Base-by-base conservation (phyloP, 2,113 vertebrate genomes). In the Pogonocichla stellata region DNA sequence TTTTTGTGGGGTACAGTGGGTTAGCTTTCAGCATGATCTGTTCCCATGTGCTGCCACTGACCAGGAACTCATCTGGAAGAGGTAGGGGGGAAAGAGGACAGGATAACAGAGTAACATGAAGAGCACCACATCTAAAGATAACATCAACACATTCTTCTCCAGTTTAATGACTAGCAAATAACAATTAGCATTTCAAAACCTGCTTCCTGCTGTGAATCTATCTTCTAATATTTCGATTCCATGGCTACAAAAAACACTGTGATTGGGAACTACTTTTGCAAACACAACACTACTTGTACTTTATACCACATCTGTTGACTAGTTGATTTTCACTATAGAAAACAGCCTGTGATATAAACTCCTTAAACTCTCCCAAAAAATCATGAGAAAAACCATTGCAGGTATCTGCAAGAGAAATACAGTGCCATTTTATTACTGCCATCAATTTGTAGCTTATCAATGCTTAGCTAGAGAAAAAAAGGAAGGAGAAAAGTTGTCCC, bases 1-100 rank as follows among this genome's bases (percentile, higher is more conserved):
- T 75, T 75, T 91, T 45, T 67, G 40, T 0, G 0, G 47, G 20
- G 40, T 67, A 62, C 18, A 9, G 0, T 42, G 33, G 42, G 47
- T 50, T 82, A 65, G 38, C 26, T 73, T 83, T 70, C 38, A 80
- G n/a, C 38, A 62, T 66, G 25, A 54, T 26, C 50, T 23, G 28
- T 16, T 89, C 51, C 73, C 3, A 10, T 14, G 43, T 31, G 28
- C 38, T 78, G 34, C 60, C 61, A 58, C 62, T 36, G 38, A 88
- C 26, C 29, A 69, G 73, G 42, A 79, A 43, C 1, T 17, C 12
- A 33, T 42, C 7, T 22, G 53, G 80, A 53, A 53, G 17, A 48
- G 3, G 22, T 2, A 14, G 45, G 15, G 15, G 16, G 28, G 31
- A 33, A 79, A 69, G 29, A 82, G 25, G 34, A 54, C 22, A 50